Evolutionary conservation across 2,797 vertebrate genomes (phyloP).

Genomic region (Semaprochilodus insignis): DNA sequence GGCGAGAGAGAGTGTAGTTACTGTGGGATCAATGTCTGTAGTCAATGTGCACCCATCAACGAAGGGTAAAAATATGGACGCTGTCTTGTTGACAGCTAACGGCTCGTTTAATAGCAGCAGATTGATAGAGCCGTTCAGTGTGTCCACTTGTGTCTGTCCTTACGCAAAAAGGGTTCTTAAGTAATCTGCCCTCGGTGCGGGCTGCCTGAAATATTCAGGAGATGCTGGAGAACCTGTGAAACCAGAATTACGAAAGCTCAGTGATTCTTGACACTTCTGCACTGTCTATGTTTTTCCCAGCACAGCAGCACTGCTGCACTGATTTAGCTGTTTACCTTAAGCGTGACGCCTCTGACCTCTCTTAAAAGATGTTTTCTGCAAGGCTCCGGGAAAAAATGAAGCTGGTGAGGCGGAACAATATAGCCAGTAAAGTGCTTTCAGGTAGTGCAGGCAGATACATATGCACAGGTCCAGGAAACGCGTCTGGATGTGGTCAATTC

Average conservation of each 20-base stretch:
- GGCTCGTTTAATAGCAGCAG: slow-evolving; percentile 17
- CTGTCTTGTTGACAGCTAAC: slow-evolving; percentile 12
- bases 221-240: neutral
- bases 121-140: neutral
- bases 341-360: slow-evolving; percentile 27
- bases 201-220: neutral
- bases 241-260: neutral
- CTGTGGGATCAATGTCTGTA: slow-evolving; percentile 41
- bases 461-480: neutral
- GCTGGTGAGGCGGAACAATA: slow-evolving; percentile 33
- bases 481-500: neutral
- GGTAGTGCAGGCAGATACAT: slow-evolving; percentile 25
- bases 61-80: slow-evolving; percentile 26
- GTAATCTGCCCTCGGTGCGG: neutral
- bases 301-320: slow-evolving; percentile 4
- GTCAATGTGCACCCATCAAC: slow-evolving; percentile 40
- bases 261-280: neutral
- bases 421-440: slow-evolving; percentile 41
- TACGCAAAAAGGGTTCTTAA: neutral
- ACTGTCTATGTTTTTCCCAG: neutral
- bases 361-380: slow-evolving; percentile 33
- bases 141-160: neutral
- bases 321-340: slow-evolving; percentile 41
- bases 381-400: slow-evolving; percentile 25
- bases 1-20: slow-evolving; percentile 29